Evolutionary conservation across 2,113 vertebrate genomes (phyloP).

Genomic region (Canis aureus): DNA sequence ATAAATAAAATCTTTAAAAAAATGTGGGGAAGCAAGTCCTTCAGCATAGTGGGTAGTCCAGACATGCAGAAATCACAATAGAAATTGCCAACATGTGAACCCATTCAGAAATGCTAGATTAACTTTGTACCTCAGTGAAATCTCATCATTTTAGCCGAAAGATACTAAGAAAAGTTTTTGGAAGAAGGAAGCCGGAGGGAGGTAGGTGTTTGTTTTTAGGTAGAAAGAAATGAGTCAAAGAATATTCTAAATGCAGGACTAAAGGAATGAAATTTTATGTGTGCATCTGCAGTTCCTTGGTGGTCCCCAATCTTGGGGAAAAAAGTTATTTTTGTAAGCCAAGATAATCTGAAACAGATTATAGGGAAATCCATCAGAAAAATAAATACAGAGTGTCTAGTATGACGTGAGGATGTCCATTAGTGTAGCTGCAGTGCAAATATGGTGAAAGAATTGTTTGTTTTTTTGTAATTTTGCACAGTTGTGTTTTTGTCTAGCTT

Average conservation of each 20-base stretch:
- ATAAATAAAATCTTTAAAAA: too few relatives aligned
- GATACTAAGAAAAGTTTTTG: background rate
- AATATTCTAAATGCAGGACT: constrained; percentile 14
- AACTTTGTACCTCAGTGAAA: constrained; percentile 49
- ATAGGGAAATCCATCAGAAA: constrained; percentile 73
- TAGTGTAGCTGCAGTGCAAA: constrained; percentile 47
- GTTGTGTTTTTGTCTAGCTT: constrained; percentile 76
- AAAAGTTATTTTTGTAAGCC: constrained; percentile 72
- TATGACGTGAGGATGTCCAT: constrained; percentile 51
- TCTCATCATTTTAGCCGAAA: constrained; percentile 16
- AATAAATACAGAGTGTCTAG: constrained; percentile 60
- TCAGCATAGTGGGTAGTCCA: background rate
- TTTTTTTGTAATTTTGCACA: constrained; percentile 68
- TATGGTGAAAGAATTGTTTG: constrained; percentile 52
- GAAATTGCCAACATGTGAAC: background rate
- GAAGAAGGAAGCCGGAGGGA: background rate
- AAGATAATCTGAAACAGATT: constrained; percentile 76
- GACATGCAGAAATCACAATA: background rate
- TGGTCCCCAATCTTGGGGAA: constrained; percentile 46
- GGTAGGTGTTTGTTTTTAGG: background rate
- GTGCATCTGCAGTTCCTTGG: background rate
- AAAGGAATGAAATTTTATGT: background rate
- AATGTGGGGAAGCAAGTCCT: background rate
- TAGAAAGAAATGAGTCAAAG: background rate
- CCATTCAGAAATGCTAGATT: background rate